These are phyloP conservation scores for Serinus canaria DNA, from an alignment of 2,113 vertebrate genomes.

Conservation along the genomic window DNA sequence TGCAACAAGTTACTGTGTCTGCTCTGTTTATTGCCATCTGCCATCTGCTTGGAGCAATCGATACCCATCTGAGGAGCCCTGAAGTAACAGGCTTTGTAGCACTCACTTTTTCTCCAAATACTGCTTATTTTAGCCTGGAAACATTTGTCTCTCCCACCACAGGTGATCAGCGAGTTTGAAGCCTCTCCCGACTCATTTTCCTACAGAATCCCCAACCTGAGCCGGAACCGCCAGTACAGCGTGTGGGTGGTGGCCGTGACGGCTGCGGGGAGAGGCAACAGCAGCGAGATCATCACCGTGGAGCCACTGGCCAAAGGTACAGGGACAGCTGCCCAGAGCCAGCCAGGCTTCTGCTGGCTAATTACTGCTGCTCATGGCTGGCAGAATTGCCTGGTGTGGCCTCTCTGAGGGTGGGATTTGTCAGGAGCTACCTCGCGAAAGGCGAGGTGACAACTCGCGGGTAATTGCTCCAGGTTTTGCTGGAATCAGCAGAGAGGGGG, in stretches of 20 bases:
- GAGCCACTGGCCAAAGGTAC: conserved; percentile 94
- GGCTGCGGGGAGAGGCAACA: conserved; percentile 93
- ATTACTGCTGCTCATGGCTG: not conserved
- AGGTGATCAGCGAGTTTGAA: conserved; percentile 99
- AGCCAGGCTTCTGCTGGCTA: not conserved
- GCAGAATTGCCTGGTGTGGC: not conserved
- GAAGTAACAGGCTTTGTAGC: not conserved
- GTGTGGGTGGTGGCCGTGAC: conserved; percentile 98
- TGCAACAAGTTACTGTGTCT: not conserved
- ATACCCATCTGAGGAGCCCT: not conserved
- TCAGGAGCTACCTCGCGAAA: not conserved
- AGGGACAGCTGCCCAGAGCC: not conserved
- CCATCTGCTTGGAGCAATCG: not conserved
- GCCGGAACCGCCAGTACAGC: conserved; percentile 92
- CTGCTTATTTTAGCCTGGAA: conserved; percentile 64
- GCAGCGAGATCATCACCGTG: conserved; percentile 95
- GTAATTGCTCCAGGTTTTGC: not conserved
- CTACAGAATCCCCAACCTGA: conserved; percentile 94
- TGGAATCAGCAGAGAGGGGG: conserved; percentile 26
- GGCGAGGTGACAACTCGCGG: not conserved
- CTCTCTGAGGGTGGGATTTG: not conserved
- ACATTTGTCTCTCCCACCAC: conserved; percentile 68
- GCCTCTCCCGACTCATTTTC: conserved; percentile 93
- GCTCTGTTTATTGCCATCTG: not conserved
- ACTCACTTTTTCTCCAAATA: not conserved